Percentiles rank a stretch among this genome's conserved stretches.
These are phyloP conservation scores for Nymphalis c-album DNA, from an alignment of 2,888 invertebrate species.

Conservation along the genomic window DNA sequence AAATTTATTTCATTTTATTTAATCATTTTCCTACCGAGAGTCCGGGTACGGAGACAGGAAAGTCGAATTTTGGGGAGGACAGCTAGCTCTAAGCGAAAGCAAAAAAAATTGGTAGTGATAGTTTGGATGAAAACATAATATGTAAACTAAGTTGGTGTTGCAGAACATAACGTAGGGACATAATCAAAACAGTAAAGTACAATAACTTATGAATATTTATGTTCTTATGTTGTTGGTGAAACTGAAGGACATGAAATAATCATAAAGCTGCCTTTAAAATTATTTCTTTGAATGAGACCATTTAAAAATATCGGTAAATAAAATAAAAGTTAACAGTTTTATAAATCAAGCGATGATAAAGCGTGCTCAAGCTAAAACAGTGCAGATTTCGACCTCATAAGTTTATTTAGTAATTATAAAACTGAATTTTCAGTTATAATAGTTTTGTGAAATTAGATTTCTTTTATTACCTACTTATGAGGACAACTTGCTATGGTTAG, in stretches of 20 bases:
- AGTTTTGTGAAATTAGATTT: background rate
- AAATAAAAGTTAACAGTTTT: background rate
- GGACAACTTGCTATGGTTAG: background rate
- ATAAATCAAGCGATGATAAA: slow-evolving; percentile 53
- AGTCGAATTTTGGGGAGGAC: slow-evolving; percentile 65
- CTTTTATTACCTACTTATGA: background rate
- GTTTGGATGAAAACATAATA: slow-evolving; percentile 7
- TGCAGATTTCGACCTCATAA: slow-evolving; percentile 20
- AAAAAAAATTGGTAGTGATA: slow-evolving; percentile 35
- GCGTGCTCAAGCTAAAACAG: slow-evolving; percentile 60
- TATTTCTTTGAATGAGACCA: too few relatives aligned
- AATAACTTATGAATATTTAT: background rate
- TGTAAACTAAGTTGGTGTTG: background rate
- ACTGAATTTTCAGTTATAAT: background rate
- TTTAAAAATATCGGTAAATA: background rate
- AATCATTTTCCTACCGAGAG: slow-evolving; percentile 70
- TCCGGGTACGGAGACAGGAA: slow-evolving; percentile 79
- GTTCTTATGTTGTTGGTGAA: background rate
- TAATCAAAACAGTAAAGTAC: background rate
- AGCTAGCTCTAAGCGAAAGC: slow-evolving; percentile 64
- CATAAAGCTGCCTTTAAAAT: background rate
- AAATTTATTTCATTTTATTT: slow-evolving; percentile 67
- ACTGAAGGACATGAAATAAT: slow-evolving; percentile 2
- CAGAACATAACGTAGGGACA: background rate
- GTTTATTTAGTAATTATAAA: slow-evolving; percentile 4